Percentiles rank a stretch among this genome's conserved stretches.
These are phyloP conservation scores for Epinotia bilunana DNA, from an alignment of 2,888 invertebrate species.

Conservation along the genomic window DNA sequence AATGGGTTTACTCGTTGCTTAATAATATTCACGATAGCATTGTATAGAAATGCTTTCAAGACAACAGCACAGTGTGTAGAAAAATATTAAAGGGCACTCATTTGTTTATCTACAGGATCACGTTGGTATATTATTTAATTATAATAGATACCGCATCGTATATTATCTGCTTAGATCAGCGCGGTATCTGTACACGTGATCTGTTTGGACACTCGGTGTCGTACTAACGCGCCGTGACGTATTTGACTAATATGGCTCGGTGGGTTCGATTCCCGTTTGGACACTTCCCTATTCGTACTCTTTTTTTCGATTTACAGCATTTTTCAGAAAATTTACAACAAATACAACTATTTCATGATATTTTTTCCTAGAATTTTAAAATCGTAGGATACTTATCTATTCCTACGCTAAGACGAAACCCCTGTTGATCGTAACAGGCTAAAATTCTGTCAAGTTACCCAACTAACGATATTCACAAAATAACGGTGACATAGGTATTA, in stretches of 20 bases:
- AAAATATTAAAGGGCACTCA: not conserved
- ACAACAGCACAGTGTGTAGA: not conserved
- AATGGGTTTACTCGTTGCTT: too few relatives aligned
- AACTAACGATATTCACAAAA: too few relatives aligned
- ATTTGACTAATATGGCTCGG: conserved; percentile 60
- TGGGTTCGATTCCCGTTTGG: conserved; percentile 44
- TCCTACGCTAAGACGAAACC: too few relatives aligned
- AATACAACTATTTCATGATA: not conserved
- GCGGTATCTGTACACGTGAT: conserved; percentile 46
- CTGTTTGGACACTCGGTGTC: conserved; percentile 55
- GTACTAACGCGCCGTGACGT: conserved; percentile 62
- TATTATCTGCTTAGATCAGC: conserved; percentile 35
- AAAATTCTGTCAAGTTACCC: too few relatives aligned
- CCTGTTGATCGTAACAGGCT: too few relatives aligned
- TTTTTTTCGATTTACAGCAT: not conserved
- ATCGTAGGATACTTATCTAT: too few relatives aligned
- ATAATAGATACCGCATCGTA: conserved; percentile 31
- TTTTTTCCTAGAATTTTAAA: too few relatives aligned
- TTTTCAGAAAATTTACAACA: not conserved
- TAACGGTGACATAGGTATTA: too few relatives aligned
- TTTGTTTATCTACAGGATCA: not conserved
- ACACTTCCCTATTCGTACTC: not conserved
- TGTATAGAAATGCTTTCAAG: too few relatives aligned
- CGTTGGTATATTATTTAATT: conserved; percentile 10
- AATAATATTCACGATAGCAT: too few relatives aligned